A percentile compares a stretch with the other conserved stretches of the same genome.
These are phyloP conservation scores for Drosophila dives DNA, from an alignment of 2,888 invertebrate genomes.

Conservation along the genomic window DNA sequence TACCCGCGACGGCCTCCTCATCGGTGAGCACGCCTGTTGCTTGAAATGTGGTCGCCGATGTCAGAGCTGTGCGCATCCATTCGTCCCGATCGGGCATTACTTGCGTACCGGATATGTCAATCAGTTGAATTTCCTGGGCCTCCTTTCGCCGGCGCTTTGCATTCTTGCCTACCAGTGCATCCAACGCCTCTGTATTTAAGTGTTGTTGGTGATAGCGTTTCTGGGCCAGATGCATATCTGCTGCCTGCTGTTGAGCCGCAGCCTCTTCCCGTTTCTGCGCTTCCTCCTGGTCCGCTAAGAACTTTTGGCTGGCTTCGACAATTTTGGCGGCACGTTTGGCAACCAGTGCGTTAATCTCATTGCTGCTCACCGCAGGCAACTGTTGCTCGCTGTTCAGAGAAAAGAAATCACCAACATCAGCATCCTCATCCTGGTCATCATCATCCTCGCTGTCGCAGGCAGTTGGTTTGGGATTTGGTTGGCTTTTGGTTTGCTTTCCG, in stretches of 20 bases:
- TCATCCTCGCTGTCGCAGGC: constrained; percentile 85
- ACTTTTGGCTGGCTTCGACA: constrained; percentile 72
- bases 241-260: constrained; percentile 29
- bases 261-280: constrained; percentile 29
- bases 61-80: constrained; percentile 92
- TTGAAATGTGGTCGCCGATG: constrained; percentile 88
- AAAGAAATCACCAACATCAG: constrained; percentile 79
- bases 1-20: constrained; percentile 87
- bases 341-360: constrained; percentile 83
- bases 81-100: constrained; percentile 92
- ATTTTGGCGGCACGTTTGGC: constrained; percentile 83
- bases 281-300: constrained; percentile 45
- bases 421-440: constrained; percentile 83
- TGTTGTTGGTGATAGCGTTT: constrained; percentile 69
- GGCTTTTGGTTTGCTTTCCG: constrained; percentile 30
- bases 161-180: constrained; percentile 89
- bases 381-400: constrained; percentile 84
- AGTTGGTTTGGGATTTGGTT: constrained; percentile 67
- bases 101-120: constrained; percentile 93
- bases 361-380: constrained; percentile 85
- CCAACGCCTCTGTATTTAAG: constrained; percentile 84
- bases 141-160: constrained; percentile 86
- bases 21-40: constrained; percentile 85
- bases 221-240: constrained; percentile 56
- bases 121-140: constrained; percentile 88